Conservation (phyloP, 2,888 invertebrate genomes). For the Epinotia bilunana region DNA sequence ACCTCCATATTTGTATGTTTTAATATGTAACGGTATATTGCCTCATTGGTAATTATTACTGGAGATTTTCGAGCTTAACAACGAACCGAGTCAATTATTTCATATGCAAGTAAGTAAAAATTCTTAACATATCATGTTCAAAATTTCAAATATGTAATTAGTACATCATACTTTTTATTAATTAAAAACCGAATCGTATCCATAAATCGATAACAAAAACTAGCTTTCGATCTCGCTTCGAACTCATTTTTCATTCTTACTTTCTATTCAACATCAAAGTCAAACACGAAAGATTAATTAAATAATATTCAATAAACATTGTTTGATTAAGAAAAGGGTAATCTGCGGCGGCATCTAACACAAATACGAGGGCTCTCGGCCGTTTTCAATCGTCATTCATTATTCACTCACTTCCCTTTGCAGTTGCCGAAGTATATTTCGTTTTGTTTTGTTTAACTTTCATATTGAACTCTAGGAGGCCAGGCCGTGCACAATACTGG, state of each 20-base stretch:
- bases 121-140: too few relatives aligned
- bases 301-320: conserved; percentile 81
- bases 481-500: conserved; percentile 69
- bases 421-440: conserved; percentile 77
- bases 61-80: background rate
- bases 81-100: background rate
- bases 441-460: conserved; percentile 82
- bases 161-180: conserved; percentile 20
- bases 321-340: conserved; percentile 83
- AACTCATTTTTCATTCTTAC: conserved; percentile 53
- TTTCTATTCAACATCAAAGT: conserved; percentile 64
- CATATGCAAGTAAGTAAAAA: background rate
- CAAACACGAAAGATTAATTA: conserved; percentile 81
- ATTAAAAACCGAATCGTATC: conserved; percentile 39
- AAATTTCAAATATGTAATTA: too few relatives aligned
- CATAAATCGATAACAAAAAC: conserved; percentile 44
- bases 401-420: conserved; percentile 82
- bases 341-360: conserved; percentile 83
- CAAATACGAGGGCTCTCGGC: conserved; percentile 77
- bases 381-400: conserved; percentile 82
- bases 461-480: conserved; percentile 73
- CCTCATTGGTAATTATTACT: background rate
- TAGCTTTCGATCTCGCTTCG: conserved; percentile 54
- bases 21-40: conserved; percentile 13
- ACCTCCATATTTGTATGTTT: conserved; percentile 28